Evolutionary conservation across 2,797 vertebrate species (phyloP), one percentile per base, ranked within the genome.

Genomic region (Lepilemur septentrionalis): DNA sequence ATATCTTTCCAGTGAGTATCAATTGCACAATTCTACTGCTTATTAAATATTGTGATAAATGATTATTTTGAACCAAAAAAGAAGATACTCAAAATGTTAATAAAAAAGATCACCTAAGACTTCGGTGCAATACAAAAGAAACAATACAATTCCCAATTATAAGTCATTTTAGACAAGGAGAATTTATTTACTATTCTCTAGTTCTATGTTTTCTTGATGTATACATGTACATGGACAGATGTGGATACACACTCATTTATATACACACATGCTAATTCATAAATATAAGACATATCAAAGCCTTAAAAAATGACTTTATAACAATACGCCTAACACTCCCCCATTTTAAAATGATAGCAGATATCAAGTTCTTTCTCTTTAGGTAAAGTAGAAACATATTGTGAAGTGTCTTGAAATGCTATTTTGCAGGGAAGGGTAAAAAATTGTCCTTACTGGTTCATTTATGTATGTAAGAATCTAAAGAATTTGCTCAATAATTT

Each of bases 61-160:
- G 55, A 14, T 84, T 91, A 65, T 59, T 91, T 35, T 70, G 94
- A 61, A 73, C 8, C 48, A 96, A 96, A 94, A 72, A 88, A 89
- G 61, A 57, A 38, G 41, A 87, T 35, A 97, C 48, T 69, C 84
- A 59, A 96, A 78, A 67, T 95, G 48, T 95, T 96, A 92, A 70
- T 67, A 83, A 52, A 96, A 83, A 89, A 25, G 78, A 69, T 46
- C 25, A 93, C 25, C 30, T 78, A 94, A 89, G 73, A 93, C 11
- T 59, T 59, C 57, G 12, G 57, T 93, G 87, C 22, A 92, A 86
- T 18, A 85, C 30, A 85, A 95, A 86, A 69, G 35, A 50, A 91
- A 94, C 30, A 92, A 67, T n/a, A 89, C 23, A 93, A 92, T 69
- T 88, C 18, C 18, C 22, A 57, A 89, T 55, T 1, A 78, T 35